These are phyloP conservation scores for Sebastes steindachneri DNA, from an alignment of 2,797 vertebrate species.

Conservation along the genomic window DNA sequence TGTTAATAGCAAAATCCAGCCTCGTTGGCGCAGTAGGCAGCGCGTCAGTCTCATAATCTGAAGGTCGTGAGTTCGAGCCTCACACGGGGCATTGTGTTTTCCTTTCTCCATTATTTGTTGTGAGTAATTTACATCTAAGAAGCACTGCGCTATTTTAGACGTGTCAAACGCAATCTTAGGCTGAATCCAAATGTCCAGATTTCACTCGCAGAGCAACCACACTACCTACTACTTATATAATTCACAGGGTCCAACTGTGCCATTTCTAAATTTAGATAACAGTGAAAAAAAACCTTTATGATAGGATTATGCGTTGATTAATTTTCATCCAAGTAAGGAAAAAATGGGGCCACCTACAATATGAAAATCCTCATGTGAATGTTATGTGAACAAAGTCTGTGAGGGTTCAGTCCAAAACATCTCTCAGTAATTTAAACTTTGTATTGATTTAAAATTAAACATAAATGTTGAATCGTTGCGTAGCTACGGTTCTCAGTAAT, in stretches of 20 bases:
- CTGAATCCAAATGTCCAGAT: not conserved
- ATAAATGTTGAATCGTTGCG: not conserved
- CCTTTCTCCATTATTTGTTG: not conserved
- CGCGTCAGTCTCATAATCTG: conserved; percentile 61
- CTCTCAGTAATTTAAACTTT: not conserved
- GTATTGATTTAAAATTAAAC: not conserved
- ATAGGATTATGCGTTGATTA: not conserved
- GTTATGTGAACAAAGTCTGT: not conserved
- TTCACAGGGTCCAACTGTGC: not conserved
- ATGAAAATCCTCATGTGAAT: not conserved
- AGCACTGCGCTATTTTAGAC: not conserved
- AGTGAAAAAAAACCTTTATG: not conserved
- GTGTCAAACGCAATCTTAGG: not conserved
- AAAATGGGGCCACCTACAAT: not conserved
- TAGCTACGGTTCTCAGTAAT: not conserved
- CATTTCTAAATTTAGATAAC: not conserved
- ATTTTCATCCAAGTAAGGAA: not conserved
- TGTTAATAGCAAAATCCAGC: not conserved
- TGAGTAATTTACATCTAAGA: not conserved
- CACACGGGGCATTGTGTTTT: conserved; percentile 12
- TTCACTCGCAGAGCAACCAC: not conserved
- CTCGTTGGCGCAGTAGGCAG: conserved; percentile 53
- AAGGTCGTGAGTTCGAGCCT: conserved; percentile 62
- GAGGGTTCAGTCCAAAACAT: not conserved
- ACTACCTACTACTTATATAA: not conserved